Percentiles rank a stretch among this genome's conserved stretches.
Evolutionary conservation across 2,797 vertebrate genomes (phyloP).

Genomic region (Mionectes olivaceus): DNA sequence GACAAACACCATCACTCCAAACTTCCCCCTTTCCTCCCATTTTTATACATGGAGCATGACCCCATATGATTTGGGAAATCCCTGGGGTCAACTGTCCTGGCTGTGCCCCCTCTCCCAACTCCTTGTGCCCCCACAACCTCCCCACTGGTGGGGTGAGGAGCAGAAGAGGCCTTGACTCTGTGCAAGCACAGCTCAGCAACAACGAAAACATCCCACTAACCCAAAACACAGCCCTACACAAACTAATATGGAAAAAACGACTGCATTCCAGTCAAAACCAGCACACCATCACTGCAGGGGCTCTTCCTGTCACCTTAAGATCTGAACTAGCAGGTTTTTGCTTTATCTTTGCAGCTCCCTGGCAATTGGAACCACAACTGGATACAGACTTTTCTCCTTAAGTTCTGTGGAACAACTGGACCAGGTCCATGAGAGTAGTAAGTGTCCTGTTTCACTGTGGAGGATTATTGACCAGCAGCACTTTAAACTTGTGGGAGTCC

Average conservation of each 20-base stretch:
- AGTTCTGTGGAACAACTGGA: constrained; percentile 93
- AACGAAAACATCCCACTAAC: background rate
- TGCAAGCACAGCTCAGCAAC: background rate
- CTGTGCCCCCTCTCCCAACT: background rate
- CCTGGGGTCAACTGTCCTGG: background rate
- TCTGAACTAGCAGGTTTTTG: background rate
- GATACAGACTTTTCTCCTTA: constrained; percentile 92
- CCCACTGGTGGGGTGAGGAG: background rate
- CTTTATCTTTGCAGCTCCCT: constrained; percentile 83
- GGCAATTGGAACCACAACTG: constrained; percentile 88
- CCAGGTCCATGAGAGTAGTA: constrained; percentile 93
- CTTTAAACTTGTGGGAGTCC: background rate
- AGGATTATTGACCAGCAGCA: background rate
- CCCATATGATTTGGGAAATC: background rate
- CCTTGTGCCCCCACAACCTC: background rate
- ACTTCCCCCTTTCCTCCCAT: background rate
- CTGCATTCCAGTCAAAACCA: background rate
- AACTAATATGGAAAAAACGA: background rate
- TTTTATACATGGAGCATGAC: background rate
- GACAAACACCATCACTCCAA: background rate
- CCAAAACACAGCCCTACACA: background rate
- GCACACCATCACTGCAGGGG: background rate
- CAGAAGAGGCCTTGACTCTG: background rate
- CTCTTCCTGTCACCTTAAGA: background rate
- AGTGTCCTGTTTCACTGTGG: constrained; percentile 62